Percentiles rank a stretch among this genome's conserved stretches.
These are phyloP conservation scores for Sycophila sp. DNA, from an alignment of 1,140 invertebrate species.

Conservation along the genomic window DNA sequence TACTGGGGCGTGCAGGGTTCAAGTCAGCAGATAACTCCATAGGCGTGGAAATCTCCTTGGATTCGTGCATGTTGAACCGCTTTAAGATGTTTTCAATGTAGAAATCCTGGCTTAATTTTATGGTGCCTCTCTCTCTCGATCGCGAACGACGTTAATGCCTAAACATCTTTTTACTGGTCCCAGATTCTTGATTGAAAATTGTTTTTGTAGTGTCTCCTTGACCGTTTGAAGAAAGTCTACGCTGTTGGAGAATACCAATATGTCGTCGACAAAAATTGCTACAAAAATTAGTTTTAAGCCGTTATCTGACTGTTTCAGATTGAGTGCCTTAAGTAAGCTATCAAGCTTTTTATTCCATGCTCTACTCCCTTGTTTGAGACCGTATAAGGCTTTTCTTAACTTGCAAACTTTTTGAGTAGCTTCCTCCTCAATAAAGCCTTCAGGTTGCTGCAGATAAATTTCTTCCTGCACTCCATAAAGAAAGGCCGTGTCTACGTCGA, in stretches of 20 bases:
- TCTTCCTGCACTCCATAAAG: neutral
- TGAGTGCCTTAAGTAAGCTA: neutral
- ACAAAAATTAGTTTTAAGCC: neutral
- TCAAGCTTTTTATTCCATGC: slow-evolving; percentile 6
- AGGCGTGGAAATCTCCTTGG: neutral
- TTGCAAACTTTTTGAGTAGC: slow-evolving; percentile 13
- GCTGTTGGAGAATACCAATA: neutral
- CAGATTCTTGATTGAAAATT: neutral
- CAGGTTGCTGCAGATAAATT: slow-evolving; percentile 37
- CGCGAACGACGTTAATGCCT: neutral
- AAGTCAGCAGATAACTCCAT: neutral
- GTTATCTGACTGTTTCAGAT: neutral
- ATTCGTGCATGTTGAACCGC: neutral
- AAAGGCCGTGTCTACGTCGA: neutral
- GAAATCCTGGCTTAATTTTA: neutral
- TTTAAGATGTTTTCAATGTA: neutral
- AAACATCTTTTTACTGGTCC: neutral
- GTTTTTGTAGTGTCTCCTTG: neutral
- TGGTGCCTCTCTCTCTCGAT: neutral
- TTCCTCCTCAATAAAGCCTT: slow-evolving; percentile 43
- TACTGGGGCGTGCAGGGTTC: neutral
- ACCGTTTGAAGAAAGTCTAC: neutral
- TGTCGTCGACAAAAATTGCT: neutral
- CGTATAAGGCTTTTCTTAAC: neutral
- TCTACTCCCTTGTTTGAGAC: neutral